These are phyloP conservation scores for Myiozetetes cayanensis DNA, from an alignment of 2,113 vertebrate species.

Conservation along the genomic window DNA sequence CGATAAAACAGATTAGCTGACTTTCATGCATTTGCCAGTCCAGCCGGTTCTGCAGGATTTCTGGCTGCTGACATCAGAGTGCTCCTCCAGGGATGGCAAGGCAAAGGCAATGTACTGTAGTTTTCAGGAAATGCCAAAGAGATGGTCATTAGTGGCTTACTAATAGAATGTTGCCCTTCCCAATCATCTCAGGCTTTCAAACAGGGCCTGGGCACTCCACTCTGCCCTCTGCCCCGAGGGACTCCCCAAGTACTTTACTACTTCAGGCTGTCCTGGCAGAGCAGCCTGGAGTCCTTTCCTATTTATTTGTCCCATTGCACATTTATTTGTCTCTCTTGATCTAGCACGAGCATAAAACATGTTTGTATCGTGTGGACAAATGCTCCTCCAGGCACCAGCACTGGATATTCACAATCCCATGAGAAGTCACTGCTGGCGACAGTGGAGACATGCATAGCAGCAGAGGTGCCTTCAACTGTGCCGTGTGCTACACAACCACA, in stretches of 20 bases:
- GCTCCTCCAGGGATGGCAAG: not conserved
- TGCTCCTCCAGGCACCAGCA: not conserved
- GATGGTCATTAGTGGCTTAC: not conserved
- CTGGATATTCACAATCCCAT: not conserved
- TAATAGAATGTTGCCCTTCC: not conserved
- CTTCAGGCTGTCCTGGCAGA: not conserved
- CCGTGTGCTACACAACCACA: not conserved
- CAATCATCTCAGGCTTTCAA: not conserved
- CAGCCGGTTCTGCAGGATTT: slow-evolving; percentile 8
- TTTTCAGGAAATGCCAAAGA: slow-evolving; percentile 27
- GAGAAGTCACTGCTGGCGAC: not conserved
- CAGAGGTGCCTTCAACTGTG: not conserved
- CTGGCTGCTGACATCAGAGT: slow-evolving; percentile 23
- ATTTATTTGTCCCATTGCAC: not conserved
- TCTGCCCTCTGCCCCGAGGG: not conserved
- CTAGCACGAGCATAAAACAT: not conserved
- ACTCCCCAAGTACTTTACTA: not conserved
- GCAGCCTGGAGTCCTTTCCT: fast-evolving
- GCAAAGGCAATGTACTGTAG: not conserved
- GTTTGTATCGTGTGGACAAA: not conserved
- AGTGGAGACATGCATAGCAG: fast-evolving
- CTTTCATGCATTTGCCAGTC: not conserved
- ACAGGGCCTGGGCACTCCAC: not conserved
- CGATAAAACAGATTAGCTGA: slow-evolving; percentile 25
- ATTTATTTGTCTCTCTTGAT: not conserved